phyloP scores from a whole-genome alignment of 2,113 vertebrate genomes.

The Hyaena hyaena region DNA sequence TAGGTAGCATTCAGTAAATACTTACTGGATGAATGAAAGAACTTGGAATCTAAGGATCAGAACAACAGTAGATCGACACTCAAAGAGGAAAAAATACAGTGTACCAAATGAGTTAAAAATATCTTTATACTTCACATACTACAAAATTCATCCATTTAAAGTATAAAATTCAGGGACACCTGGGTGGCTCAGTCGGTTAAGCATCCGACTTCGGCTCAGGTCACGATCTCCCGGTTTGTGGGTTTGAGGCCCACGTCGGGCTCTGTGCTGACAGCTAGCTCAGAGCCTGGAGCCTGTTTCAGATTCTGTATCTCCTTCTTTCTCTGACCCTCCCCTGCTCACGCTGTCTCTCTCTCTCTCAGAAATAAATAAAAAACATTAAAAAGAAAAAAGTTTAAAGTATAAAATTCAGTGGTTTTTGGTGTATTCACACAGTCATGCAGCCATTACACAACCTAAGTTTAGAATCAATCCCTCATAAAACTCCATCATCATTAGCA shows the following conservation, averaged over 20 bases:
- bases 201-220: no score
- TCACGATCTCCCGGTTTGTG: no score
- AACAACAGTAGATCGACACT: not conserved
- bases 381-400: not conserved
- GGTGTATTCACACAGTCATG: not conserved
- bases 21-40: not conserved
- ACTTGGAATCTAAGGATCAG: not conserved
- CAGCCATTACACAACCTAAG: not conserved
- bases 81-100: not conserved
- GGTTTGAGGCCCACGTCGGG: no score
- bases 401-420: not conserved
- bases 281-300: no score
- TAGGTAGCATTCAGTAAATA: not conserved
- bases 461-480: not conserved
- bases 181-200: no score
- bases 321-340: no score
- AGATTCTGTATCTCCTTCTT: no score
- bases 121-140: not conserved
- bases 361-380: no score
- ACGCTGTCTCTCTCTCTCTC: no score
- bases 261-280: no score
- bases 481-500: not conserved
- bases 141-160: not conserved
- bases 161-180: not conserved
- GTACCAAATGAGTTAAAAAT: not conserved